These are phyloP conservation scores for Zelleria hepariella DNA, from an alignment of 2,888 invertebrate species.

Conservation along the genomic window DNA sequence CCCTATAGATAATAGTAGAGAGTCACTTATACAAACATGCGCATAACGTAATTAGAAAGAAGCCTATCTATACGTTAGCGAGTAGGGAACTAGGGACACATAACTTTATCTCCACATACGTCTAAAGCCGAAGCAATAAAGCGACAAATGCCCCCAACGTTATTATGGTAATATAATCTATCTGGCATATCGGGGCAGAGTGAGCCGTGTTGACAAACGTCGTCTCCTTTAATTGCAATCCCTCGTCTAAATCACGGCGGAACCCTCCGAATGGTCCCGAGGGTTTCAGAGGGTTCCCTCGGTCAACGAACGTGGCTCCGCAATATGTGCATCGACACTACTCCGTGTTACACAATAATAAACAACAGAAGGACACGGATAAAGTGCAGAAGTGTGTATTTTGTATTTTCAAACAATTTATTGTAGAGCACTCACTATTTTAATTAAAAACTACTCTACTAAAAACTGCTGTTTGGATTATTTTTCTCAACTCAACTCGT, in stretches of 20 bases:
- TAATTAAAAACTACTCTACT: too few relatives aligned
- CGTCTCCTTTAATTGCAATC: conserved; percentile 50
- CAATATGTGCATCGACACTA: conserved; percentile 50
- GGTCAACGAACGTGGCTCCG: conserved; percentile 16
- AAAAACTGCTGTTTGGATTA: too few relatives aligned
- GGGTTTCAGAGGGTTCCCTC: background rate
- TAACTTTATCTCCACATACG: background rate
- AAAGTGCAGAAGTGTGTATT: background rate
- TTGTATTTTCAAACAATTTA: too few relatives aligned
- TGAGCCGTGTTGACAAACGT: conserved; percentile 41
- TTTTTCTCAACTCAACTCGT: too few relatives aligned
- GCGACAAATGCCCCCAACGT: conserved; percentile 17
- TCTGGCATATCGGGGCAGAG: conserved; percentile 11
- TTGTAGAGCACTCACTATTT: too few relatives aligned
- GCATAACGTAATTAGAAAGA: too few relatives aligned
- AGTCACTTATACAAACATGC: too few relatives aligned
- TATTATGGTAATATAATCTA: conserved; percentile 24
- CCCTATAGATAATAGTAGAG: too few relatives aligned
- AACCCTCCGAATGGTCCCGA: conserved; percentile 20
- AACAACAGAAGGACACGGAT: background rate
- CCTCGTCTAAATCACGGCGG: conserved; percentile 35
- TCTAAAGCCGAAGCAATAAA: background rate
- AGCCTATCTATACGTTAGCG: too few relatives aligned
- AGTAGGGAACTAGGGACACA: too few relatives aligned
- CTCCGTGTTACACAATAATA: background rate